These are phyloP conservation scores for Nesidiocoris tenuis DNA, from an alignment of 2,888 invertebrate species.

Conservation along the genomic window DNA sequence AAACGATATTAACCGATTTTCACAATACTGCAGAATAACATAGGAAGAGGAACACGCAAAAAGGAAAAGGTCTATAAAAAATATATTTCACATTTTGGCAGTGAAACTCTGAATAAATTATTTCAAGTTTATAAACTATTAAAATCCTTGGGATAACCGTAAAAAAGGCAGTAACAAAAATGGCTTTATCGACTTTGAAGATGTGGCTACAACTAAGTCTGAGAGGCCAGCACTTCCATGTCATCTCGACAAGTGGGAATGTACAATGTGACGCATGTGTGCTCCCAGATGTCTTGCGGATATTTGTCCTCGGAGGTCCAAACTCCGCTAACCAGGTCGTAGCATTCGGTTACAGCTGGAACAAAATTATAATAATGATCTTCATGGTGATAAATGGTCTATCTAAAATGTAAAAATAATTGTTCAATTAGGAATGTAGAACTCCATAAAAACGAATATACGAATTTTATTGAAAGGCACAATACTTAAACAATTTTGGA, in stretches of 20 bases:
- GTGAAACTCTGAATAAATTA: slow-evolving; percentile 26
- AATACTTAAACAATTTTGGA: too few relatives aligned
- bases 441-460: too few relatives aligned
- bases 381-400: not conserved
- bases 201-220: slow-evolving; percentile 30
- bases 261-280: slow-evolving; percentile 66
- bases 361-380: not conserved
- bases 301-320: slow-evolving; percentile 67
- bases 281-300: slow-evolving; percentile 71
- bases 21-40: too few relatives aligned
- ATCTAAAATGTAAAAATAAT: too few relatives aligned
- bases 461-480: too few relatives aligned
- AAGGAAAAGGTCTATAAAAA: not conserved
- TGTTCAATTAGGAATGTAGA: too few relatives aligned
- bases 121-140: slow-evolving; percentile 25
- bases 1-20: too few relatives aligned
- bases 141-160: slow-evolving; percentile 3
- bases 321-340: slow-evolving; percentile 61
- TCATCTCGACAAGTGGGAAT: slow-evolving; percentile 63
- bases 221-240: slow-evolving; percentile 56
- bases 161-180: slow-evolving; percentile 1
- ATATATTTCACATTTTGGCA: slow-evolving; percentile 8
- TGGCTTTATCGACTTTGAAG: not conserved
- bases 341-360: slow-evolving; percentile 64
- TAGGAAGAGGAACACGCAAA: too few relatives aligned